Base-by-base conservation (phyloP, 2,888 invertebrate genomes). In the Ectemnius cavifrons region DNA sequence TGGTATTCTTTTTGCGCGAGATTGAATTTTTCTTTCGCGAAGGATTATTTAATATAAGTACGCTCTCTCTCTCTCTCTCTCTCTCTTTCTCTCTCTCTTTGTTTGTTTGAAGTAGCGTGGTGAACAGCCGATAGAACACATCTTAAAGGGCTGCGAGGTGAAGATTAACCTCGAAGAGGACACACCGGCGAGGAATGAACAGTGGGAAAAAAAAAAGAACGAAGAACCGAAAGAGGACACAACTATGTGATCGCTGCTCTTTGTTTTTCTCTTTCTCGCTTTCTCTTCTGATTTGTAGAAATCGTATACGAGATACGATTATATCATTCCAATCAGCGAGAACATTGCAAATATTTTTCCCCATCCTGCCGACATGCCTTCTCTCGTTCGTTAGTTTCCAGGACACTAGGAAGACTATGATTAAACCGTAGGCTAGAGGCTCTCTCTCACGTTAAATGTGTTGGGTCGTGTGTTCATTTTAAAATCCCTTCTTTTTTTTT, bases 351-450 rank as follows among this genome's bases (percentile, higher is more conserved):
- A 23, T 2, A 23, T 23, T 23, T 23, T 2, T n/a, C n/a, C 23
- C 37, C 37, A 37, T 23, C 37, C 37, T 37, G 37, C 37, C 37
- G 11, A 37, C 37, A 37, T 37, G 37, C 16, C 52, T 11, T 52
- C 16, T 52, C 47, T 47, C 47, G 47, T 47, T 47, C 37, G 37
- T 37, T 52, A 52, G 16, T 59, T 67, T 65, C 73, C 64, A 68
- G 60, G 57, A 75, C 49, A 60, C 89, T 90, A 90, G 90, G 90
- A 90, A 90, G 90, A 90, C 90, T 90, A 89, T 90, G 90, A 90
- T 90, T 89, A 89, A 37, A 89, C 82, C 87, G 89, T 90, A 90
- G 89, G 90, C 90, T 90, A 90, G 80, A 88, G 85, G 23, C 23
- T 23, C 23, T 1, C 20, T 20, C 82, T 81, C 78, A 83, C 28